Percentiles rank a stretch among this genome's conserved stretches.
Evolutionary conservation across 2,888 invertebrate species (phyloP).

Genomic region (Euzetes globulus): DNA sequence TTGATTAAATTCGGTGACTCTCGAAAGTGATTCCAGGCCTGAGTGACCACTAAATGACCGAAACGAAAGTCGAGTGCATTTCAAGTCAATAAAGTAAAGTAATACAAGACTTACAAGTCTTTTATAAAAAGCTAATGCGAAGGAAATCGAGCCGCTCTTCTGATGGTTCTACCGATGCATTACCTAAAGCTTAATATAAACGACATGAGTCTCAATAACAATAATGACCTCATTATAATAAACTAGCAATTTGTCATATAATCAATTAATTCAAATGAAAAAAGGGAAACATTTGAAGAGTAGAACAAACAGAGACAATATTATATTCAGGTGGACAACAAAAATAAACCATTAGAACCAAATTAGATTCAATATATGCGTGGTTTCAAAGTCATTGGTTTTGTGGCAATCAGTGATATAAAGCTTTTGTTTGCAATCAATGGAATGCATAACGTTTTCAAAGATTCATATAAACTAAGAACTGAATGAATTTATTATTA

Average conservation of each 20-base stretch:
- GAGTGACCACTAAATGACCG: slow-evolving; percentile 29
- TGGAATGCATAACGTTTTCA: too few species aligned
- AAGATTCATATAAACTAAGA: too few species aligned
- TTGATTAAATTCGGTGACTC: slow-evolving; percentile 23
- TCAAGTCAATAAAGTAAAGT: slow-evolving; percentile 28
- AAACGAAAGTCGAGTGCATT: slow-evolving; percentile 25
- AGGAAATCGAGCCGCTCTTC: slow-evolving; percentile 22
- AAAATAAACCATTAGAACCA: not conserved
- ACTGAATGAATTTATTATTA: not conserved
- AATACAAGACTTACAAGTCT: not conserved
- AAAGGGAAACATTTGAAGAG: not conserved
- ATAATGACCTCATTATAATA: slow-evolving; percentile 25
- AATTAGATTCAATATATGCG: too few species aligned
- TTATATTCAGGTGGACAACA: not conserved
- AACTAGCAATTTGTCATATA: slow-evolving; percentile 13
- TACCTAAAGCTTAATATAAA: slow-evolving; percentile 17
- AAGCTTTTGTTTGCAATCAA: too few species aligned
- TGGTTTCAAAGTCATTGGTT: too few species aligned
- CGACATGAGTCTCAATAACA: not conserved
- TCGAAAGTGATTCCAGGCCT: slow-evolving; percentile 27
- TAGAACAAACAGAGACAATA: not conserved
- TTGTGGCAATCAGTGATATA: too few species aligned
- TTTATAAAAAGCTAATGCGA: slow-evolving; percentile 14
- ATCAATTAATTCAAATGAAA: slow-evolving; percentile 19
- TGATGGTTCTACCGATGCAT: not conserved